These are phyloP conservation scores for Boloria euphrosyne DNA, from an alignment of 2,888 invertebrate genomes.

Conservation along the genomic window DNA sequence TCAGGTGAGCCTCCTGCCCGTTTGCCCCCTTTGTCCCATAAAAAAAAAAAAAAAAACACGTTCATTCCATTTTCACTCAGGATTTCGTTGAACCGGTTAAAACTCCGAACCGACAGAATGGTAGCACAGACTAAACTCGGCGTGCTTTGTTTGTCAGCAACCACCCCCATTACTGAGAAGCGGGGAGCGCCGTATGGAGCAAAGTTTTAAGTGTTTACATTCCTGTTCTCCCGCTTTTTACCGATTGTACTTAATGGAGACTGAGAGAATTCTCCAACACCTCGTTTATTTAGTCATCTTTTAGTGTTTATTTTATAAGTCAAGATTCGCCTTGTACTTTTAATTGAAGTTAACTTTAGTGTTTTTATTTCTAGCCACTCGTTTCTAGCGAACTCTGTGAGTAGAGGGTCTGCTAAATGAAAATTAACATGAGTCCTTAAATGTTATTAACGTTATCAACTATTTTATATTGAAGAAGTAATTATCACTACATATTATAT, in stretches of 20 bases:
- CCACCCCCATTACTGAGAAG: slow-evolving; percentile 67
- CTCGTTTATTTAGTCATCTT: slow-evolving; percentile 67
- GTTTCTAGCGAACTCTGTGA: background rate
- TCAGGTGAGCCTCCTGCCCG: too few relatives aligned
- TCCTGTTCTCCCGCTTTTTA: slow-evolving; percentile 79
- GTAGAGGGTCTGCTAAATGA: background rate
- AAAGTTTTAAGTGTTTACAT: slow-evolving; percentile 81
- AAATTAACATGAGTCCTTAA: slow-evolving; percentile 1
- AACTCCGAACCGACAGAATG: slow-evolving; percentile 68
- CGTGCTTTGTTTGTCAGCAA: slow-evolving; percentile 70
- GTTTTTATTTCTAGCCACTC: slow-evolving; percentile 4
- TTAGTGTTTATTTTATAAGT: slow-evolving; percentile 67
- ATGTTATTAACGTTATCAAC: background rate
- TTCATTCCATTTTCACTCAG: slow-evolving; percentile 58
- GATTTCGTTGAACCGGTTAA: slow-evolving; percentile 62
- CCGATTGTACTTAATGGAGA: slow-evolving; percentile 76
- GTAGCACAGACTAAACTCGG: slow-evolving; percentile 48
- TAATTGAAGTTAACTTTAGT: background rate
- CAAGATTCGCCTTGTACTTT: slow-evolving; percentile 49
- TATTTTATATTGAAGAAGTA: background rate
- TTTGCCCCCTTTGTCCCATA: too few relatives aligned
- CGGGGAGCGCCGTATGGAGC: slow-evolving; percentile 61
- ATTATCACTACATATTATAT: too few relatives aligned
- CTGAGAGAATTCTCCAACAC: slow-evolving; percentile 55
- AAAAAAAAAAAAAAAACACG: too few relatives aligned